Evolutionary conservation across 2,888 invertebrate genomes (phyloP), one percentile per base, ranked within the genome.

Genomic region (Acronicta alni): DNA sequence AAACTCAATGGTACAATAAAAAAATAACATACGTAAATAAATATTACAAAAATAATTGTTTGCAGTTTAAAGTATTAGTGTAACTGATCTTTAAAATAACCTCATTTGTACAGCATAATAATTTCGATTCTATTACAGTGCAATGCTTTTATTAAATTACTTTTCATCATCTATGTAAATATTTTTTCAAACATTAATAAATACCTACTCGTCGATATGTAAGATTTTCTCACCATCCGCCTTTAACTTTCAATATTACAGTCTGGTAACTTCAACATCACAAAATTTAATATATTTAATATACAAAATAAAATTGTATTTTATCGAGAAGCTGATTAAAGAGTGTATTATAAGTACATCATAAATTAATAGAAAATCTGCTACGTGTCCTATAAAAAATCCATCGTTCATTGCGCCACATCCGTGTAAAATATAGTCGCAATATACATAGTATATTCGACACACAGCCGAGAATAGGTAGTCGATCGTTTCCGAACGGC

Each of bases 301-400:
- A 20, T 4, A 17, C 42, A 20, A 52, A 18, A 9, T 6, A 15
- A 55, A 39, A 46, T 15, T 32, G 2, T 7, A 6, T 23, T 7
- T 7, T 3, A 23, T 7, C 1, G 16, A 6, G 4, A 9, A 38
- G 5, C 10, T 3, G 18, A 35, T 71, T 39, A 32, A n/a, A 54
- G 42, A 39, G 3, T 67, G 43, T 39, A 51, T 47, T 48, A 47
- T 12, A 16, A 41, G 17, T 23, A 9, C 0, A 72, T 37, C 48
- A 55, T 43, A 61, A 51, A 56, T 37, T 32, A 59, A 59, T 59
- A 52, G 18, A 39, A 58, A 52, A 57, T 57, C 9, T 42, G 54
- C 54, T 42, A 14, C 39, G 17, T 37, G 30, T 48, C 54, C 43
- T 68, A 54, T 61, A 54, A 64, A 54, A 64, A 73, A 61, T 54